phyloP scores from a whole-genome alignment of 1,140 invertebrate species.

The Marisa cornuarietis region DNA sequence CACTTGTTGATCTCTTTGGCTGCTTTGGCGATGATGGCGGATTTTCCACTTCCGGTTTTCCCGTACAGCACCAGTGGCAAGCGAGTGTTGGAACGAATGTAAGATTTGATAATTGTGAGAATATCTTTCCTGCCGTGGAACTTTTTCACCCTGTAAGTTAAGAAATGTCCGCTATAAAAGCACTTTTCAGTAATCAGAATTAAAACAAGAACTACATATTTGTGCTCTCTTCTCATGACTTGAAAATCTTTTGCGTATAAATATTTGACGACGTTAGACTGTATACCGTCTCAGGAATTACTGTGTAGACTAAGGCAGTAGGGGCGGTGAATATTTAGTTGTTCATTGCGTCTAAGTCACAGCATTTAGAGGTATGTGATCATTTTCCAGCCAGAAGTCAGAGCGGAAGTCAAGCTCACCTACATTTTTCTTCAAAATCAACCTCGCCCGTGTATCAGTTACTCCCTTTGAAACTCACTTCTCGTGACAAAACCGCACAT shows the following conservation, averaged over 20 bases:
- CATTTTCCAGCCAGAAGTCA: too few species aligned
- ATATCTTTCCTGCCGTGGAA: conserved; percentile 62
- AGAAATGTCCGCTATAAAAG: conserved; percentile 5
- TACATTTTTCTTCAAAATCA: too few species aligned
- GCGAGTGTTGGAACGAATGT: conserved; percentile 72
- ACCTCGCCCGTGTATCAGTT: too few species aligned
- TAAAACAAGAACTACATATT: background rate
- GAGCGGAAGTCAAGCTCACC: too few species aligned
- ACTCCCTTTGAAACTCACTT: conserved; percentile 35
- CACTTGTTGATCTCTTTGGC: conserved; percentile 75
- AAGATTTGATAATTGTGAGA: conserved; percentile 66
- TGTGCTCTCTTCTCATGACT: background rate
- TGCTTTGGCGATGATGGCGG: conserved; percentile 78
- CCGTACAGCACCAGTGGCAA: conserved; percentile 79
- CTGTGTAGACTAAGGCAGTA: too few species aligned
- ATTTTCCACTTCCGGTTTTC: conserved; percentile 82
- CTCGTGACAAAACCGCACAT: conserved; percentile 59
- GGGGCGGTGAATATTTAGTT: too few species aligned
- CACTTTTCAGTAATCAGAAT: background rate
- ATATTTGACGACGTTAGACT: background rate
- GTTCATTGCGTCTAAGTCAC: too few species aligned
- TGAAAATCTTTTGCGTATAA: background rate
- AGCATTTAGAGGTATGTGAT: too few species aligned
- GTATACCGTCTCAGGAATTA: too few species aligned
- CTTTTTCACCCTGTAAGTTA: conserved; percentile 44